Percentiles rank a stretch among this genome's conserved stretches.
These are phyloP conservation scores for Botia almorhae DNA, from an alignment of 2,797 vertebrate genomes.

Conservation along the genomic window DNA sequence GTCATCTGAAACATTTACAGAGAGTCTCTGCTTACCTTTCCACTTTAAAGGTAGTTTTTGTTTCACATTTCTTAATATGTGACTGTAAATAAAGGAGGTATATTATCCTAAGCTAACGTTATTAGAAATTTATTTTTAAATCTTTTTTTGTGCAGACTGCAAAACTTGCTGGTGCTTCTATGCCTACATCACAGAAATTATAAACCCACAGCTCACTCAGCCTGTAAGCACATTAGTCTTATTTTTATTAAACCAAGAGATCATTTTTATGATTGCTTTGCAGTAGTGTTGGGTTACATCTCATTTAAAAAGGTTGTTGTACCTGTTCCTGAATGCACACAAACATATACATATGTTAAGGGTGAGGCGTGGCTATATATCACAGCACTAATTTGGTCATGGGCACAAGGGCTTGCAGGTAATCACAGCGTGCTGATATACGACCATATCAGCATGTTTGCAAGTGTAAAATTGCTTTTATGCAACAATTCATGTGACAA, in stretches of 20 bases:
- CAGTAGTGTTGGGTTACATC: too few relatives aligned
- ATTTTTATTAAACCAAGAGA: neutral
- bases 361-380: neutral
- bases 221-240: neutral
- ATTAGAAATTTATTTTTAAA: neutral
- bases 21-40: neutral
- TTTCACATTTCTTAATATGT: slow-evolving; percentile 1
- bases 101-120: neutral
- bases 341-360: too few relatives aligned
- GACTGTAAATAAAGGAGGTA: neutral
- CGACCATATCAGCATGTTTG: too few relatives aligned
- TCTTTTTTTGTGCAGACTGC: neutral
- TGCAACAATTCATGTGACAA: too few relatives aligned
- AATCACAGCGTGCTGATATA: too few relatives aligned
- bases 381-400: too few relatives aligned
- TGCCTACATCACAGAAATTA: neutral
- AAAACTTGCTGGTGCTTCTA: neutral
- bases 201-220: neutral
- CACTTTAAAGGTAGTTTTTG: neutral
- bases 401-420: too few relatives aligned
- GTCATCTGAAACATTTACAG: slow-evolving; percentile 25
- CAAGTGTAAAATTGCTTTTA: too few relatives aligned
- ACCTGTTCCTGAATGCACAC: too few relatives aligned
- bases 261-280: neutral
- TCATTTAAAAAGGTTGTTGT: too few relatives aligned